A percentile compares a stretch with the other conserved stretches of the same genome.
Conservation (phyloP, 2,797 vertebrate genomes). For the Sarcophilus harrisii region DNA sequence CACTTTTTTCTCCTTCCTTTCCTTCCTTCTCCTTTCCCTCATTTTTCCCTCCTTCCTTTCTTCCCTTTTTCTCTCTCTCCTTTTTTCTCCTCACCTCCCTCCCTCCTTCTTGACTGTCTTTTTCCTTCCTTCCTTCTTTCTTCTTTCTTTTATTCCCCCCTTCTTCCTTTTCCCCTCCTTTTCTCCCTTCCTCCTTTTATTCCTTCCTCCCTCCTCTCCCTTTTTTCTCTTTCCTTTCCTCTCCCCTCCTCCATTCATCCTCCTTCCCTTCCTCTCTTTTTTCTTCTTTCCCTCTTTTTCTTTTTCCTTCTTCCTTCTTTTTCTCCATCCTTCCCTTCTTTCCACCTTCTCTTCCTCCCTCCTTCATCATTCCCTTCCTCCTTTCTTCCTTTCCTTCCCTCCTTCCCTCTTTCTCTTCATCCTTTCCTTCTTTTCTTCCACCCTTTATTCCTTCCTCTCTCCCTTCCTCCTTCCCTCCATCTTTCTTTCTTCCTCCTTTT, state of each 20-base stretch:
- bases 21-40: constrained; percentile 38
- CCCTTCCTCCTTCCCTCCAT: rapidly evolving
- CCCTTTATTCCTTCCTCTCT: background rate
- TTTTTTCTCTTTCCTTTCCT: no score
- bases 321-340: no score
- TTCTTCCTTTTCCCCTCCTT: background rate
- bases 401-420: no score
- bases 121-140: constrained; percentile 63
- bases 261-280: constrained; percentile 69
- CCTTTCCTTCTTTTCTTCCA: background rate
- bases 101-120: no score
- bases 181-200: constrained; percentile 72
- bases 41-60: no score
- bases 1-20: background rate
- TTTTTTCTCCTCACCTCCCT: background rate
- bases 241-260: background rate
- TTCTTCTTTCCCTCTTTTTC: background rate
- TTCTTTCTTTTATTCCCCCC: constrained; percentile 56
- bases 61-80: no score
- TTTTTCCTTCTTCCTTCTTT: constrained; percentile 72
- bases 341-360: constrained; percentile 70
- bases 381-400: no score
- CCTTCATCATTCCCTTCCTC: background rate
- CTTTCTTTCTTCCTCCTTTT: rapidly evolving
- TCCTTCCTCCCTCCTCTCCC: constrained; percentile 78